Evolutionary conservation across 1,140 invertebrate genomes (phyloP).

Genomic region (Plutomurus gul): DNA sequence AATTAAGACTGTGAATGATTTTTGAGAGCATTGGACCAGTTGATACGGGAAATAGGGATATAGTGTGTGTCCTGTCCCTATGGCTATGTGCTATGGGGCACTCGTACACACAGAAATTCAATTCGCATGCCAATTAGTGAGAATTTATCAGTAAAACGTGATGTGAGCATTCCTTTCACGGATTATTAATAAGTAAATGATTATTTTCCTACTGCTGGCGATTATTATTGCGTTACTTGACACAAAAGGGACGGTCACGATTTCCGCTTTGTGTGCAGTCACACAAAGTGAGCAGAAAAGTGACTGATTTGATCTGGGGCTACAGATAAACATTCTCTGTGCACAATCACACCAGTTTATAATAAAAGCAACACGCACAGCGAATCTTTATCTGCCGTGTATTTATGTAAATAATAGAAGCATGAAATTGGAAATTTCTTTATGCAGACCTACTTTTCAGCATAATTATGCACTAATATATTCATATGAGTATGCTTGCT

Average conservation of each 20-base stretch:
- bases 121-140: background rate
- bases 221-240: slow-evolving; percentile 1
- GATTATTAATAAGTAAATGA: slow-evolving; percentile 11
- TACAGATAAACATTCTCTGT: background rate
- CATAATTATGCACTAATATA: no score
- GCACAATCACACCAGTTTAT: no score
- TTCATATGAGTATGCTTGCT: no score
- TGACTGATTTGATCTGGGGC: slow-evolving; percentile 19
- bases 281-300: background rate
- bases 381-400: no score
- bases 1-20: no score
- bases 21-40: no score
- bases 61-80: no score
- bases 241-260: background rate
- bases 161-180: slow-evolving; percentile 13
- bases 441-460: no score
- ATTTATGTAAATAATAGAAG: no score
- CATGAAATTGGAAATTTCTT: no score
- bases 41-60: no score
- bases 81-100: background rate
- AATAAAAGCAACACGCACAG: no score
- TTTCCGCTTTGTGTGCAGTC: slow-evolving; percentile 6
- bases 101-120: background rate
- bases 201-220: slow-evolving; percentile 1
- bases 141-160: background rate